Evolutionary conservation across 2,888 invertebrate genomes (phyloP).

Genomic region (Lydus trimaculatus): DNA sequence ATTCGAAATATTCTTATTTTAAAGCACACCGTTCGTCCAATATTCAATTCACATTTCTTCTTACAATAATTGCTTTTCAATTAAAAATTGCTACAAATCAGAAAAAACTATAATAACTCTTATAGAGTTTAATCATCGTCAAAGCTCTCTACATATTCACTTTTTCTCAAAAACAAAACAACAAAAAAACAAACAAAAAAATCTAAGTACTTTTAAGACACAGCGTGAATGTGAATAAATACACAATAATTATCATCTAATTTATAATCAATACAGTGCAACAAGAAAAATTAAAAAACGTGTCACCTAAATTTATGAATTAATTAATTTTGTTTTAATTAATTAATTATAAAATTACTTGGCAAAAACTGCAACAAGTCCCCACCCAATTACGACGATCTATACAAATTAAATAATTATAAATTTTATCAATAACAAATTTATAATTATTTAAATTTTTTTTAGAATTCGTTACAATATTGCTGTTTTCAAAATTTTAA

Average conservation of each 20-base stretch:
- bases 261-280: constrained; percentile 47
- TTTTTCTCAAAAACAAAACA: constrained; percentile 21
- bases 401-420: constrained; percentile 26
- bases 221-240: constrained; percentile 57
- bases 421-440: neutral
- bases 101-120: constrained; percentile 32
- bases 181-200: neutral
- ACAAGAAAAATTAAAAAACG: constrained; percentile 48
- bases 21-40: constrained; percentile 35
- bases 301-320: constrained; percentile 35
- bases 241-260: constrained; percentile 39
- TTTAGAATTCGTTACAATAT: constrained; percentile 33
- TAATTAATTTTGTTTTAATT: neutral
- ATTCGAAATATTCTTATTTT: constrained; percentile 15
- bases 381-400: constrained; percentile 35
- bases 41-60: constrained; percentile 39
- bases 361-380: constrained; percentile 44
- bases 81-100: constrained; percentile 37
- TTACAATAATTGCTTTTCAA: constrained; percentile 52
- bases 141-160: too few relatives aligned
- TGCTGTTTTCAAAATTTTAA: constrained; percentile 46
- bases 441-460: neutral
- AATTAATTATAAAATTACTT: constrained; percentile 37
- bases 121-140: constrained; percentile 12
- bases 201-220: constrained; percentile 53